Percentiles rank a stretch among this genome's conserved stretches.
phyloP scores from a whole-genome alignment of 2,797 vertebrate genomes.

The Linurgus olivaceus region DNA sequence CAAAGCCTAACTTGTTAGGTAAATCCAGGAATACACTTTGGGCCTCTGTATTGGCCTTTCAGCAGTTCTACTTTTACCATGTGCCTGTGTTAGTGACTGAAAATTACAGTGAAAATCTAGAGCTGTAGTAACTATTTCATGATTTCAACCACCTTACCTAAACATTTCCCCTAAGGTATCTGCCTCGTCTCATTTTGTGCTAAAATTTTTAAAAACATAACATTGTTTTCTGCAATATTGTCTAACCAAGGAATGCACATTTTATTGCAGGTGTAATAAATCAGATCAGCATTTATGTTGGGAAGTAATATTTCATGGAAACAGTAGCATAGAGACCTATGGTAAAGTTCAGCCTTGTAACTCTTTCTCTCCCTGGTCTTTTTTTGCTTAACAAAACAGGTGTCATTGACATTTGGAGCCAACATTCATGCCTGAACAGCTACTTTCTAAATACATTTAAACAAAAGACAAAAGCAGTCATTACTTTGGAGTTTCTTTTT shows the following conservation, averaged over 20 bases:
- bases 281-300: constrained; percentile 1
- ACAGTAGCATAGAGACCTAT: neutral
- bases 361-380: neutral
- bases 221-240: neutral
- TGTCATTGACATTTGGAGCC: constrained; percentile 40
- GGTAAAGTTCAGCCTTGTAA: constrained; percentile 22
- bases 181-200: neutral
- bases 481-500: constrained; percentile 9
- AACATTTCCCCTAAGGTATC: neutral
- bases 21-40: neutral
- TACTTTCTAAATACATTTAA: constrained; percentile 36
- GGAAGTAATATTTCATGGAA: constrained; percentile 9
- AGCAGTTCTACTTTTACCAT: neutral
- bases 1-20: neutral
- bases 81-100: neutral
- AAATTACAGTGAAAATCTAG: neutral
- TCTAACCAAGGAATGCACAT: neutral
- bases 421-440: constrained; percentile 50
- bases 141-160: neutral
- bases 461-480: constrained; percentile 56
- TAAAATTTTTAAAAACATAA: neutral
- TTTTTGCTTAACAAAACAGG: constrained; percentile 48
- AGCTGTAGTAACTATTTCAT: neutral
- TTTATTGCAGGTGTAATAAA: constrained; percentile 2
- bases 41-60: neutral